phyloP scores from a whole-genome alignment of 2,797 vertebrate species.

The Liasis olivaceus region DNA sequence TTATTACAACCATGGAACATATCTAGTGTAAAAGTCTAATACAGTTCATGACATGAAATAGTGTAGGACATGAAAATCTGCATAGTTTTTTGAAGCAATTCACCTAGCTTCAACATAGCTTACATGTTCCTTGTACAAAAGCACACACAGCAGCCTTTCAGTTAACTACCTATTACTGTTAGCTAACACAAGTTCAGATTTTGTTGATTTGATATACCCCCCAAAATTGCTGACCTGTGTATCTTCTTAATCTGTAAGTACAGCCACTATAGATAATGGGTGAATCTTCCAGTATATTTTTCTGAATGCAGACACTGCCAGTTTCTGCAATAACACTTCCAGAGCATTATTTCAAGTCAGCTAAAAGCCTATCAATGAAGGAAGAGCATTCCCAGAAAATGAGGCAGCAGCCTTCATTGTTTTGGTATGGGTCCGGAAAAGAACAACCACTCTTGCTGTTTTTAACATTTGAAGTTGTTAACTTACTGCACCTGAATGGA shows the following conservation, averaged over 20 bases:
- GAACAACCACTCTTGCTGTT: constrained; percentile 12
- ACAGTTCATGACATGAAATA: background rate
- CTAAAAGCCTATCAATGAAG: background rate
- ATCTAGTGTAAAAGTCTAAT: background rate
- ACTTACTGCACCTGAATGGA: constrained; percentile 27
- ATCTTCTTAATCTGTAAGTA: background rate
- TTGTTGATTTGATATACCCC: background rate
- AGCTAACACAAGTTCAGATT: background rate
- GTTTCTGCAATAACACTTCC: background rate
- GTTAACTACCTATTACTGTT: background rate
- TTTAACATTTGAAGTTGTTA: constrained; percentile 10
- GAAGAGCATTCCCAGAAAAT: background rate
- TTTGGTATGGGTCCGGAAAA: constrained; percentile 16
- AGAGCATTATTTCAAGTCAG: background rate
- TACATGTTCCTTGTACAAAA: background rate
- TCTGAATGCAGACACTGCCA: background rate
- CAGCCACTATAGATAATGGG: background rate
- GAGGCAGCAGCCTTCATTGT: background rate
- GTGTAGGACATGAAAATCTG: background rate
- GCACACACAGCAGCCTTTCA: background rate
- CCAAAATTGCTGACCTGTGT: background rate
- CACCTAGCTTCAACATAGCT: background rate
- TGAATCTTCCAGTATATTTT: background rate
- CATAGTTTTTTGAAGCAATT: background rate
- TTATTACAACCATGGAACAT: background rate